These are phyloP conservation scores for Regulus satrapa DNA, from an alignment of 2,113 vertebrate species.

Conservation along the genomic window DNA sequence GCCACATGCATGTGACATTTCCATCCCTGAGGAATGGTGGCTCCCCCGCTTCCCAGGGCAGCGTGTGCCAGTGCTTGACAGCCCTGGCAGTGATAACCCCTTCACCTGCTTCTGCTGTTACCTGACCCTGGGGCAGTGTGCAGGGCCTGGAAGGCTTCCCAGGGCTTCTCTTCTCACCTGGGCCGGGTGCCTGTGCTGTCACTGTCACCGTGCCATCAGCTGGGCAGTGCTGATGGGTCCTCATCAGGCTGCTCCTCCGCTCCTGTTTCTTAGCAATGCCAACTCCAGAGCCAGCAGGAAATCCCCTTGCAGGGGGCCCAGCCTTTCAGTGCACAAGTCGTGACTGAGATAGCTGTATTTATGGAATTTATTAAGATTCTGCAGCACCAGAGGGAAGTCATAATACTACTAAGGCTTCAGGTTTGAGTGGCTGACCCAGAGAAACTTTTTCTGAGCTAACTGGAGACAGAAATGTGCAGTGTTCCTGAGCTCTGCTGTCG, in stretches of 20 bases:
- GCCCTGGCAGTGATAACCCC: not conserved
- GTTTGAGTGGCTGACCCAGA: not conserved
- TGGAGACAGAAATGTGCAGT: not conserved
- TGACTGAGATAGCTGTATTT: not conserved
- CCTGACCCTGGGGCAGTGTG: not conserved
- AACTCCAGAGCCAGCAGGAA: not conserved
- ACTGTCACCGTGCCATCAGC: not conserved
- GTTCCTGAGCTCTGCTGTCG: not conserved
- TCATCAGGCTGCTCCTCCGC: not conserved
- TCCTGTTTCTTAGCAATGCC: not conserved
- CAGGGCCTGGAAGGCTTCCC: not conserved
- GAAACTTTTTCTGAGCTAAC: not conserved
- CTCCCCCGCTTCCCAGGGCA: not conserved
- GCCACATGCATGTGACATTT: not conserved
- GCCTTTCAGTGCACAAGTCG: not conserved
- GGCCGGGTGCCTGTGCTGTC: not conserved
- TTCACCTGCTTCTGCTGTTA: not conserved
- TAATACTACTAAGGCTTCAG: not conserved
- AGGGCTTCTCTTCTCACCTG: conserved; percentile 17
- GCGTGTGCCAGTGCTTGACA: not conserved
- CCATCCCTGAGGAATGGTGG: not conserved
- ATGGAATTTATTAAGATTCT: not conserved
- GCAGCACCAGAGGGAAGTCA: not conserved
- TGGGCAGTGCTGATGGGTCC: conserved; percentile 26
- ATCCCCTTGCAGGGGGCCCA: not conserved